Evolutionary conservation across 2,113 vertebrate species (phyloP).

Genomic region (Microcebus murinus): DNA sequence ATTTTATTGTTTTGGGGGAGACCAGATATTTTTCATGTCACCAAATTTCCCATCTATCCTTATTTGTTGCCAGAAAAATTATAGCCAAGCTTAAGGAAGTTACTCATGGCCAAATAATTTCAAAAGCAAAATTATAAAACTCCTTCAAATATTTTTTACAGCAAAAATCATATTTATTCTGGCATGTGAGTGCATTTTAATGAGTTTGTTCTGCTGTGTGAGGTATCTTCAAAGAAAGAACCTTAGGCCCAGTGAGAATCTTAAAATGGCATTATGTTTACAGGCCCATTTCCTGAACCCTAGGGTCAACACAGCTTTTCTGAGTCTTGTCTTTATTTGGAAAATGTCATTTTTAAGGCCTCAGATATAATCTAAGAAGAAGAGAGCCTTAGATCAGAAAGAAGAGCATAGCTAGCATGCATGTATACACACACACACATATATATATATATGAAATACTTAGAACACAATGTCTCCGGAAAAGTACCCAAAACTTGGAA

Average conservation of each 20-base stretch:
- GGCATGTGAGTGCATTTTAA: neutral
- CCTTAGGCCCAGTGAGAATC: neutral
- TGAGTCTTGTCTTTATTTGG: neutral
- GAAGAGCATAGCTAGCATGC: neutral
- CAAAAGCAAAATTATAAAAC: conserved; percentile 16
- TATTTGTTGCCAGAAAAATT: conserved; percentile 20
- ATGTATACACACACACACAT: neutral
- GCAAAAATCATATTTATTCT: neutral
- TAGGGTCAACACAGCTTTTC: neutral
- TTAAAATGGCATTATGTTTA: neutral
- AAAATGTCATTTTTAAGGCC: conserved; percentile 4
- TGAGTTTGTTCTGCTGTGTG: neutral
- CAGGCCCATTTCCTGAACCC: neutral
- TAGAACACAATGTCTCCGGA: neutral
- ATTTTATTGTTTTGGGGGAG: neutral
- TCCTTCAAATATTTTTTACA: neutral
- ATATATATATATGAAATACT: neutral
- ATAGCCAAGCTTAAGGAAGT: neutral
- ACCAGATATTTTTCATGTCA: conserved; percentile 25
- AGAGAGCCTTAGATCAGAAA: neutral
- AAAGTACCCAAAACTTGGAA: neutral
- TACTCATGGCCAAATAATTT: neutral
- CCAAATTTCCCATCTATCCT: neutral
- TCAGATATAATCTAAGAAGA: neutral
- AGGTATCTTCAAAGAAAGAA: neutral